These are phyloP conservation scores for Lochmaea capreae DNA, from an alignment of 2,888 invertebrate species.

Conservation along the genomic window DNA sequence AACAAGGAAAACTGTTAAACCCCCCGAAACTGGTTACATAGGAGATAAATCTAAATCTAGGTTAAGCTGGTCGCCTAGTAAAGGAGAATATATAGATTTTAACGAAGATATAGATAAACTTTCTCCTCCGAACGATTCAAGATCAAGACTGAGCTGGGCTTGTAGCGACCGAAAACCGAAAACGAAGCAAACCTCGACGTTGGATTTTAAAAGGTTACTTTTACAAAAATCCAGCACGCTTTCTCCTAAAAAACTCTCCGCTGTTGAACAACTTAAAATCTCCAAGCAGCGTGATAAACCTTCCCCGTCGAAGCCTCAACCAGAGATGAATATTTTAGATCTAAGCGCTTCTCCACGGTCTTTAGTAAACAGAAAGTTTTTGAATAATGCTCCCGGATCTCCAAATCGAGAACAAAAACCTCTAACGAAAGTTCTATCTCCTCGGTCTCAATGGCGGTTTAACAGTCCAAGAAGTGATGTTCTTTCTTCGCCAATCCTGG, in stretches of 20 bases:
- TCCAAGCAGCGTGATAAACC: conserved; percentile 69
- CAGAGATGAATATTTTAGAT: conserved; percentile 74
- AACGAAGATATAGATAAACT: conserved; percentile 61
- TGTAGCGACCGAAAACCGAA: conserved; percentile 72
- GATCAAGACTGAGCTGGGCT: conserved; percentile 66
- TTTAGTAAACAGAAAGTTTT: conserved; percentile 72
- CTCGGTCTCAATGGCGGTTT: conserved; percentile 79
- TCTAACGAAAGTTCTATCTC: conserved; percentile 74
- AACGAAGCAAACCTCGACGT: conserved; percentile 78
- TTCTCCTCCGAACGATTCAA: conserved; percentile 60
- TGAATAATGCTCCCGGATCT: conserved; percentile 68
- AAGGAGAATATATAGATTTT: conserved; percentile 62
- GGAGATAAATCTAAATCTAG: conserved; percentile 69
- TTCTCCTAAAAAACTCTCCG: conserved; percentile 75
- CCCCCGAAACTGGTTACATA: conserved; percentile 74
- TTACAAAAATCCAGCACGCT: conserved; percentile 77
- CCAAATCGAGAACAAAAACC: conserved; percentile 63
- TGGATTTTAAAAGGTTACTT: conserved; percentile 86
- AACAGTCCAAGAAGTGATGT: conserved; percentile 84
- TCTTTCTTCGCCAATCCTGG: conserved; percentile 86
- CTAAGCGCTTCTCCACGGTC: conserved; percentile 79
- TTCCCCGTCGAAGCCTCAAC: conserved; percentile 43
- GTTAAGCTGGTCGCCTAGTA: conserved; percentile 75
- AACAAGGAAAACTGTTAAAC: conserved; percentile 63
- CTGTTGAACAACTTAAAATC: conserved; percentile 82